Base-by-base conservation (phyloP, 2,888 invertebrate genomes). In the Oligia latruncula region DNA sequence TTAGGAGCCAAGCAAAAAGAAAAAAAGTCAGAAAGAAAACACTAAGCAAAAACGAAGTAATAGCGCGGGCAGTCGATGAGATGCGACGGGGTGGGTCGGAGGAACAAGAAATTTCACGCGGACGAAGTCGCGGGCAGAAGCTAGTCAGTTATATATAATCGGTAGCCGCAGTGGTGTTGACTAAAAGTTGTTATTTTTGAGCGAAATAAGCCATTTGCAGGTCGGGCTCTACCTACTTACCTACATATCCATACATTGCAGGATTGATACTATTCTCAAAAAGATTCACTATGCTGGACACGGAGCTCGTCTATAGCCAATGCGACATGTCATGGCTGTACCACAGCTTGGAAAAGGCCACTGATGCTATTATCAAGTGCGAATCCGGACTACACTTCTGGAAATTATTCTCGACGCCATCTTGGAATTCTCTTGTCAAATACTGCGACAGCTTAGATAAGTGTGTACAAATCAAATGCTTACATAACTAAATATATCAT, bases 311-410 rank as follows among this genome's bases (percentile, higher is more conserved):
- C 82, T 97, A 90, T 95, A 97, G 92, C 85, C 97, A 90, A 91
- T 97, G 91, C 23, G 98, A 98, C 87, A 95, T 97, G 82, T 95
- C 97, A 0, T 97, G 97, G 94, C 93, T 98, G 77, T 96, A 98
- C 86, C 96, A 97, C 74, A 97, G 97, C 35, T 91, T 98, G 67
- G 95, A 93, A 58, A 96, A 95, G 43, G 97, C 98, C 0, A 97
- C 97, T 2, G 95, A 97, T 0, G 97, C 98, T 9, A 97, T 98
- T 78, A 93, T 97, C 70, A 96, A 96, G 83, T 98, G 98, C 89
- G 98, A 98, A 90, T 97, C 97, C 60, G 98, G 98, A 1, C 93
- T 98, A 74, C 98, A 98, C 78, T 90, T 98, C 43, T 98, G 98
- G 98, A 97, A 98, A 89, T 94, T 98, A 71, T 93, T 97, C 65